Evolutionary conservation across 2,797 vertebrate species (phyloP).

Genomic region (Cynodonichthys magdalenae): DNA sequence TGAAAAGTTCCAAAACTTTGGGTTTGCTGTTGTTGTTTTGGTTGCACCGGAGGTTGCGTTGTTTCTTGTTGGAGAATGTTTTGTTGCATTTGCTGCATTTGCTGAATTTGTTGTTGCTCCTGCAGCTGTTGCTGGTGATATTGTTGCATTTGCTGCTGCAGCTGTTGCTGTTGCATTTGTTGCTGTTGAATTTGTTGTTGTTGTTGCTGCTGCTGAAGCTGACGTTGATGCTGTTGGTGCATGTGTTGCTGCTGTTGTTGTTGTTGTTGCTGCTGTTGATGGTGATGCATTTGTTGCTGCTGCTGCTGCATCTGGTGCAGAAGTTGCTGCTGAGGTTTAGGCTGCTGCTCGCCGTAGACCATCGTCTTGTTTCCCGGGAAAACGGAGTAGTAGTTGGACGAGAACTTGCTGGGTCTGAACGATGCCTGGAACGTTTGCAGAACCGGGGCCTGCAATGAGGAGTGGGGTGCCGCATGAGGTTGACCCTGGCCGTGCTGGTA

Average conservation of each 20-base stretch:
- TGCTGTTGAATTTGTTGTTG: constrained; percentile 68
- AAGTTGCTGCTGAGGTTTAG: constrained; percentile 72
- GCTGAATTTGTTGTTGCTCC: constrained; percentile 64
- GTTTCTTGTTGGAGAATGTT: constrained; percentile 56
- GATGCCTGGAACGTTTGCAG: constrained; percentile 90
- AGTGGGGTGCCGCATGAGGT: constrained; percentile 56
- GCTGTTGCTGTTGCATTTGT: constrained; percentile 65
- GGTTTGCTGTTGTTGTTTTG: constrained; percentile 56
- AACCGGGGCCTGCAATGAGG: constrained; percentile 69
- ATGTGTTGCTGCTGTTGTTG: constrained; percentile 65
- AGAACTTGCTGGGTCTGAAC: constrained; percentile 85
- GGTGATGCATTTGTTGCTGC: constrained; percentile 66
- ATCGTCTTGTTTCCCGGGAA: constrained; percentile 84
- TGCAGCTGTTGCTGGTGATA: constrained; percentile 68
- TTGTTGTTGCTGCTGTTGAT: constrained; percentile 83
- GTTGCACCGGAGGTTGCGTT: constrained; percentile 45
- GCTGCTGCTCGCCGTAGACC: constrained; percentile 76
- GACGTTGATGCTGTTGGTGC: constrained; percentile 49
- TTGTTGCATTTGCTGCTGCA: constrained; percentile 56
- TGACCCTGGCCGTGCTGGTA: constrained; percentile 78
- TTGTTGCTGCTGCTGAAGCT: constrained; percentile 77
- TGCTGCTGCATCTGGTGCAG: constrained; percentile 73
- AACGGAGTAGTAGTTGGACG: constrained; percentile 83
- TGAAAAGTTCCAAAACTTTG: constrained; percentile 56
- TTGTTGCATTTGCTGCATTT: constrained; percentile 49